Percentiles rank a stretch among this genome's conserved stretches.
phyloP scores from a whole-genome alignment of 2,113 vertebrate genomes.

The Coturnix japonica region DNA sequence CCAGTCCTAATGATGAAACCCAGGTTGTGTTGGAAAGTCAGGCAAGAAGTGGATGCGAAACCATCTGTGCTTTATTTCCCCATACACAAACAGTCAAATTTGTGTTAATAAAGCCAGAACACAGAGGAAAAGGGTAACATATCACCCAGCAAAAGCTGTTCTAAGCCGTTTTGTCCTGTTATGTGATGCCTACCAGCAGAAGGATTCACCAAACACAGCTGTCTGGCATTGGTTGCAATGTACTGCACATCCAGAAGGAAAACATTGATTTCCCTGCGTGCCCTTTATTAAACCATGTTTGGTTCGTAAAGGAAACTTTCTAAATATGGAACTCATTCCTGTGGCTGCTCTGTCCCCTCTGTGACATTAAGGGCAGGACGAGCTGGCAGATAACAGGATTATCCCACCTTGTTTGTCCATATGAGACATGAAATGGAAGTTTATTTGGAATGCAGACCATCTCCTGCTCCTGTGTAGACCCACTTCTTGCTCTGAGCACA shows the following conservation, averaged over 20 bases:
- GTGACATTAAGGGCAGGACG: background rate
- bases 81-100: background rate
- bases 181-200: background rate
- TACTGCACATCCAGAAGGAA: background rate
- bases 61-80: background rate
- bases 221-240: background rate
- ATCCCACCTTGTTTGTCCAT: background rate
- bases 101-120: background rate
- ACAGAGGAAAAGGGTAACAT: background rate
- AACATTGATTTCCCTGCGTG: constrained; percentile 24
- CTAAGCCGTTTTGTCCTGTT: background rate
- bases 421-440: background rate
- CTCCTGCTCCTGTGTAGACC: background rate
- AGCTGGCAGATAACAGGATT: background rate
- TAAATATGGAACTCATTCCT: constrained; percentile 38
- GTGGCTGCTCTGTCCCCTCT: constrained; percentile 13
- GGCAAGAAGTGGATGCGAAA: background rate
- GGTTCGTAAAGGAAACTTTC: background rate
- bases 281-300: background rate
- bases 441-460: background rate
- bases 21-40: background rate
- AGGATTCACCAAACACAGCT: background rate
- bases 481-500: background rate
- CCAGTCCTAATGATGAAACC: background rate
- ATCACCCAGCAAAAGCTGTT: background rate